These are phyloP conservation scores for Reticulitermes lucifugus DNA, from an alignment of 2,888 invertebrate species.

Conservation along the genomic window DNA sequence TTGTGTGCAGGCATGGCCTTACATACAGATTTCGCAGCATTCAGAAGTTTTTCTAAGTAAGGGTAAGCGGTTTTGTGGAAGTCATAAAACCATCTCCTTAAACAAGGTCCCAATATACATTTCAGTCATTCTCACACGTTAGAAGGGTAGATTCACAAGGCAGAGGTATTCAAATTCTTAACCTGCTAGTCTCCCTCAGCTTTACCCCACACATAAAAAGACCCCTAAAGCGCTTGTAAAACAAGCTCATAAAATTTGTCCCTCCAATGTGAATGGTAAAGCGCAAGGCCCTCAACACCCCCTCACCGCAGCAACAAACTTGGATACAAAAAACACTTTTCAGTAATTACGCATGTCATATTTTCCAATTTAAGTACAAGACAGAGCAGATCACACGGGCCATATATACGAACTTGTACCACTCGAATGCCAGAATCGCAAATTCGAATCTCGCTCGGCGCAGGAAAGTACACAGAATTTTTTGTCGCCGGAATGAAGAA, in stretches of 20 bases:
- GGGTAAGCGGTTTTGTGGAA: neutral
- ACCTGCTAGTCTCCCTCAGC: neutral
- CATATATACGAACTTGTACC: no score
- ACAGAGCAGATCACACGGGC: neutral
- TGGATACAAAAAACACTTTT: no score
- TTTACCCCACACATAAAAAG: neutral
- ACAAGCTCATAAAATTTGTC: slow-evolving; percentile 1
- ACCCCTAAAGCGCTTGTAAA: neutral
- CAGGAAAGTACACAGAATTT: no score
- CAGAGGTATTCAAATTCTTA: neutral
- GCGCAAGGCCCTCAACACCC: neutral
- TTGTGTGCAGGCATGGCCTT: neutral
- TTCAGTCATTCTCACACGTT: neutral
- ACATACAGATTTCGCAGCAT: neutral
- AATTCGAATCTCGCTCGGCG: no score
- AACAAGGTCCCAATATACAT: neutral
- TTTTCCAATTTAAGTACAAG: neutral
- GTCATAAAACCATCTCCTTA: neutral
- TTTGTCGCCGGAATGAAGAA: no score
- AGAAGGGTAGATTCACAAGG: neutral
- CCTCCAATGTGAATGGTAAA: neutral
- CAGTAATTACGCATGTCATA: neutral
- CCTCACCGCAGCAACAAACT: neutral
- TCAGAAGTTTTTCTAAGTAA: neutral
- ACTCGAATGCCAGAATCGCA: no score